Conservation (phyloP, 2,888 invertebrate species). For the Synergus itoensis region DNA sequence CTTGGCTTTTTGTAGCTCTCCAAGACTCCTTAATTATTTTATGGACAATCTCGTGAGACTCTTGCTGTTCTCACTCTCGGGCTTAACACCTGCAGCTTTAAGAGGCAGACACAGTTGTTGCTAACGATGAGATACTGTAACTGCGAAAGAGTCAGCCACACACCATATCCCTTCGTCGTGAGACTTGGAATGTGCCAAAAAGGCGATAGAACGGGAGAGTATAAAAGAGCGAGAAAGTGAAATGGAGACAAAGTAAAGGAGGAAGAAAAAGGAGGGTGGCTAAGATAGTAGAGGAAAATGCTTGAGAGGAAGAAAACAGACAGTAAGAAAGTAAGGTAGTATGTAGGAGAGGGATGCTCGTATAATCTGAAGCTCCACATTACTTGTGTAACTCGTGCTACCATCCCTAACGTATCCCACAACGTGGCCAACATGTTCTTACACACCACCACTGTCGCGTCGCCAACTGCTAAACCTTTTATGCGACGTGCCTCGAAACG, state of each 20-base stretch:
- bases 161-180: slow-evolving; percentile 1
- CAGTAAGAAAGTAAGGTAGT: not conserved
- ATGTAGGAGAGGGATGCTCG: slow-evolving; percentile 13
- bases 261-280: not conserved
- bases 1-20: slow-evolving; percentile 49
- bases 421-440: slow-evolving; percentile 31
- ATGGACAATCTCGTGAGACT: slow-evolving; percentile 62
- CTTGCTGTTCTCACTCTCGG: slow-evolving; percentile 46
- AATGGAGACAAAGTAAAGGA: not conserved
- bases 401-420: not conserved
- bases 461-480: slow-evolving; percentile 37
- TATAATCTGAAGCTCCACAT: slow-evolving; percentile 34
- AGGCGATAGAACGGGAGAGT: slow-evolving; percentile 5
- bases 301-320: slow-evolving; percentile 18
- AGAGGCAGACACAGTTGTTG: slow-evolving; percentile 42
- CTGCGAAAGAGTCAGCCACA: slow-evolving; percentile 48
- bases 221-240: not conserved
- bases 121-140: slow-evolving; percentile 63
- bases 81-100: slow-evolving; percentile 38
- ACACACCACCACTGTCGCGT: slow-evolving; percentile 23
- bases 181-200: slow-evolving; percentile 24
- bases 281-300: slow-evolving; percentile 11
- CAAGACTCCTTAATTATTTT: slow-evolving; percentile 66
- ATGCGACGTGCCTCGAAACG: slow-evolving; percentile 39
- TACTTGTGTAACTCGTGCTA: slow-evolving; percentile 32